Base-by-base conservation (phyloP, 2,797 vertebrate genomes). In the Enoplosus armatus region DNA sequence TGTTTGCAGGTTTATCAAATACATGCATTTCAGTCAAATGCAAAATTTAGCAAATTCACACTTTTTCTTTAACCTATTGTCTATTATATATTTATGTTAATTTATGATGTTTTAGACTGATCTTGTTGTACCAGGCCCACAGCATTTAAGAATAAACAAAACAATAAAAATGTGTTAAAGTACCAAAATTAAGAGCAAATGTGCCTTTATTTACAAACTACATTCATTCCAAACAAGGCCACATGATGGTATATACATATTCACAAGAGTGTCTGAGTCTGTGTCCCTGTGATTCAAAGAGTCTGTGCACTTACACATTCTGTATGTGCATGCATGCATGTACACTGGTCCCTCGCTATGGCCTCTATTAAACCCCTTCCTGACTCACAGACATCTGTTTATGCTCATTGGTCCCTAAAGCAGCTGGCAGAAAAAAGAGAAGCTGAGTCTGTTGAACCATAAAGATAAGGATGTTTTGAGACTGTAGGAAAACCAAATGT, bases 171-270 rank as follows among this genome's bases (percentile, higher is more conserved):
- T 48, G 10, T 47, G 18, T n/a, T 39, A 14, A 43, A 29, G 16
- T 24, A 60, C 6, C 22, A 75, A 63, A 60, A 37, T 47, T 8
- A 31, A 80, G 37, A 72, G 31, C 47, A 79, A 79, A 75, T 66
- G 3, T 37, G 54, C 61, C 65, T 91, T 88, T 90, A 92, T 94
- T 93, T 91, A 91, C 90, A 92, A 90, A 84, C 65, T 91, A 93
- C 94, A 94, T 90, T 93, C 91, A 86, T 85, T 85, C 72, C 74
- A 89, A 92, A 92, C 87, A 94, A 93, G 94, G 91, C 89, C 92
- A 91, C 90, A 37, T 85, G 66, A 90, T 82, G 82, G 84, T 82
- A 81, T 86, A 61, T 86, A 87, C 60, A 70, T 86, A 84, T 90
- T 48, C 87, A 88, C 89, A 90, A 64, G 26, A 55, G n/a, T n/a